Evolutionary conservation across 2,888 invertebrate genomes (phyloP), one percentile per base, ranked within the genome.

Genomic region (Masnerella sp.): DNA sequence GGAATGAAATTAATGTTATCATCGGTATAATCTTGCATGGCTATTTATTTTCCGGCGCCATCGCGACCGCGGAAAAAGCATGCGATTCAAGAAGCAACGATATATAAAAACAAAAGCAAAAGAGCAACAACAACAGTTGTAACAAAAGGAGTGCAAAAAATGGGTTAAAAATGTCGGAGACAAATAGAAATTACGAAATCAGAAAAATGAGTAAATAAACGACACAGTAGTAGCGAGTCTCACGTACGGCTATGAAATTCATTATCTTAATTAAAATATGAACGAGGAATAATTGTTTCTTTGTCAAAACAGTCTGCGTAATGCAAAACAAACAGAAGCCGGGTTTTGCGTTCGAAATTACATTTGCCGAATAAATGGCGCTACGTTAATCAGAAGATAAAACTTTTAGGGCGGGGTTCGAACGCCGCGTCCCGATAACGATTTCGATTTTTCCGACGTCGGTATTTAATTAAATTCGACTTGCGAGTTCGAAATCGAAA

Each of bases 1-100:
- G 68, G 51, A 59, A 59, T 47, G 64, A 64, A 74, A 69, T 68
- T 70, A 74, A 74, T 74, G 59, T 74, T 74, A 74, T 74, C 74
- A 51, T 25, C 11, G 43, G 61, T 65, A 74, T 64, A 32, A 74
- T 74, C 74, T 74, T 70, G 59, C 61, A 36, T 25, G 20, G 74
- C 74, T 70, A 69, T 74, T 74, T 74, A 61, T 74, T 74, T 69
- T 28, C 20, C 32, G 47, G 25, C 47, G 30, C 30, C 47, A 28
- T 22, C 36, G 52, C 56, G 18, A 12, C 28, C 1, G 18, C 14
- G 42, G 36, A 52, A 56, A 64, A 72, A 47, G 56, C 30, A 11
- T 30, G 42, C 28, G 11, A 59, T 58, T 74, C 51, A 59, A 54
- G 47, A 20, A 36, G 40, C 34, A 11, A 30, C 38, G 17, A 42